Conservation (phyloP, 53 echinoderm and acorn worm genomes). For the Antedon mediterranea region DNA sequence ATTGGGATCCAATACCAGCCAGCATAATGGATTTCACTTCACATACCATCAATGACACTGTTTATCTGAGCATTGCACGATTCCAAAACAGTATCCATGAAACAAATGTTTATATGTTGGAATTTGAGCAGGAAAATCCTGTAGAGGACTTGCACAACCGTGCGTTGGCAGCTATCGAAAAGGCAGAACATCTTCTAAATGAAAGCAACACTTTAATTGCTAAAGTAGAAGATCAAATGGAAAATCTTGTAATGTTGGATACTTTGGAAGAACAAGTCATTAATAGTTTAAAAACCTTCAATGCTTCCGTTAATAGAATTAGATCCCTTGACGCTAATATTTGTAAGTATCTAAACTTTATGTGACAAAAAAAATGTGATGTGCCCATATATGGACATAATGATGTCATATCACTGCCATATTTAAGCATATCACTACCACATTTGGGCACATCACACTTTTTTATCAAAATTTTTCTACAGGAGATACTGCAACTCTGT, state of each 20-base stretch:
- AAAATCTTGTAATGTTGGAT: conserved; percentile 28
- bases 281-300: conserved; percentile 22
- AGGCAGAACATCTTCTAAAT: neutral
- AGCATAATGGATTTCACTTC: conserved; percentile 4
- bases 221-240: neutral
- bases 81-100: neutral
- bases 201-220: neutral
- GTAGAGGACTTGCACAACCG: conserved; percentile 14
- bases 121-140: conserved; percentile 20
- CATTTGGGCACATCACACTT: too few relatives aligned
- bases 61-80: conserved; percentile 17
- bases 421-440: too few relatives aligned
- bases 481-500: too few relatives aligned
- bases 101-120: conserved; percentile 30
- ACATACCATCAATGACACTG: conserved; percentile 1
- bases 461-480: too few relatives aligned
- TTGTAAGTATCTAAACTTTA: conserved; percentile 25
- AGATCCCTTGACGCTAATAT: neutral
- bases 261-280: conserved; percentile 23
- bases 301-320: conserved; percentile 7
- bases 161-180: conserved; percentile 10
- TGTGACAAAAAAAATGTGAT: too few relatives aligned
- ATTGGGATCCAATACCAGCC: neutral
- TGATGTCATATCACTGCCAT: too few relatives aligned
- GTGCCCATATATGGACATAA: too few relatives aligned